Evolutionary conservation across 2,797 vertebrate species (phyloP).

Genomic region (Dallia pectoralis): DNA sequence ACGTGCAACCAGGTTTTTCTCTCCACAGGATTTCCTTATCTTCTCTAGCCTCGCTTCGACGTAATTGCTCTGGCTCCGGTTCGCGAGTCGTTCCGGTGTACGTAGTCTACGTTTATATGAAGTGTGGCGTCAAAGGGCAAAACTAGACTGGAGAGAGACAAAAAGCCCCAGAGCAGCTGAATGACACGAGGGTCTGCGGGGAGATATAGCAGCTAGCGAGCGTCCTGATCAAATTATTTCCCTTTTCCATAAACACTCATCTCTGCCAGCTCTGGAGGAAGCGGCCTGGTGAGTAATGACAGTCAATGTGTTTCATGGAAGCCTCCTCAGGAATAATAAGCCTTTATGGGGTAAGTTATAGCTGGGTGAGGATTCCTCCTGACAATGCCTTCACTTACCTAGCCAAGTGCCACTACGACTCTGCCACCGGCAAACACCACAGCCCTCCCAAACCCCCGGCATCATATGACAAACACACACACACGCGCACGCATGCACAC

Average conservation of each 20-base stretch:
- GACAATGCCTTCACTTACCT: slow-evolving; percentile 44
- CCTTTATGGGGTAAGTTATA: slow-evolving; percentile 61
- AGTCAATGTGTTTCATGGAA: slow-evolving; percentile 54
- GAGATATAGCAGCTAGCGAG: slow-evolving; percentile 30
- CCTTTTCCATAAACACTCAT: slow-evolving; percentile 41
- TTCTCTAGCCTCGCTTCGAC: background rate
- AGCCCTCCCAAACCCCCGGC: slow-evolving; percentile 22
- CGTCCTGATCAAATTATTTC: slow-evolving; percentile 36
- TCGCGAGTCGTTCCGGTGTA: background rate
- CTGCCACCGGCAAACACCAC: too few species aligned
- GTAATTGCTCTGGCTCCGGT: background rate
- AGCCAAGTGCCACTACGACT: slow-evolving; percentile 48
- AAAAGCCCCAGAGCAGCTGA: slow-evolving; percentile 25
- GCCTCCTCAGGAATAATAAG: slow-evolving; percentile 60
- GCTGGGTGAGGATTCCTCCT: slow-evolving; percentile 46
- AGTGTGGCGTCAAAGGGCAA: slow-evolving; percentile 43
- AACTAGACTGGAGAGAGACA: slow-evolving; percentile 32
- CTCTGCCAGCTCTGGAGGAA: slow-evolving; percentile 27
- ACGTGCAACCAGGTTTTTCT: background rate
- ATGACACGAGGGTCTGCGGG: slow-evolving; percentile 40
- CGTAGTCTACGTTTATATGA: slow-evolving; percentile 1
- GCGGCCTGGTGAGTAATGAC: slow-evolving; percentile 54
- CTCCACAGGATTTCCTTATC: background rate
- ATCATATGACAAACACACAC: slow-evolving; percentile 22
- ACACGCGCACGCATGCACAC: too few species aligned